Evolutionary conservation across 2,113 vertebrate species (phyloP).

Genomic region (Alligator mississippiensis): DNA sequence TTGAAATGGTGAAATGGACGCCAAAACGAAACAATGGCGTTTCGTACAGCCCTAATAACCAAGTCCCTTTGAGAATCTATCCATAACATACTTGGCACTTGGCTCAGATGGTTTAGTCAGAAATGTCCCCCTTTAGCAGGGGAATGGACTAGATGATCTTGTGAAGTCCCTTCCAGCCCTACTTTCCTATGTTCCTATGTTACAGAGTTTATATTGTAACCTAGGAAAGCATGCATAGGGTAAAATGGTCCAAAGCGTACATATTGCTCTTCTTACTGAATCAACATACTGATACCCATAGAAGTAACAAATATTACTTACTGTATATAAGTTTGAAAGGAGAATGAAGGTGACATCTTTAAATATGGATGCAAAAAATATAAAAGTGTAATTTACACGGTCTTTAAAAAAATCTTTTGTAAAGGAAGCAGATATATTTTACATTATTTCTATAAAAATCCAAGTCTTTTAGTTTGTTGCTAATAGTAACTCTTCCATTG

Average conservation of each 20-base stretch:
- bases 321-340: not conserved
- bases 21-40: no score
- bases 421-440: not conserved
- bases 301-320: not conserved
- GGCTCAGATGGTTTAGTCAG: no score
- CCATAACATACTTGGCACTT: no score
- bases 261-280: not conserved
- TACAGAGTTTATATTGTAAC: not conserved
- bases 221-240: not conserved
- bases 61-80: no score
- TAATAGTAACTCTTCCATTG: not conserved
- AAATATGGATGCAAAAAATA: not conserved
- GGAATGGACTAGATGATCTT: no score
- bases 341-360: not conserved
- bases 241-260: not conserved
- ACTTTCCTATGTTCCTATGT: no score
- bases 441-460: not conserved
- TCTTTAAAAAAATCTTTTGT: not conserved
- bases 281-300: not conserved
- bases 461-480: not conserved
- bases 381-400: not conserved
- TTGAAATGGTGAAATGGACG: no score
- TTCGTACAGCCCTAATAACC: no score
- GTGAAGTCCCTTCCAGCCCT: no score
- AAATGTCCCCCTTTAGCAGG: no score